Evolutionary conservation across 2,113 vertebrate genomes (phyloP).

Genomic region (Phalacrocorax aristotelis): DNA sequence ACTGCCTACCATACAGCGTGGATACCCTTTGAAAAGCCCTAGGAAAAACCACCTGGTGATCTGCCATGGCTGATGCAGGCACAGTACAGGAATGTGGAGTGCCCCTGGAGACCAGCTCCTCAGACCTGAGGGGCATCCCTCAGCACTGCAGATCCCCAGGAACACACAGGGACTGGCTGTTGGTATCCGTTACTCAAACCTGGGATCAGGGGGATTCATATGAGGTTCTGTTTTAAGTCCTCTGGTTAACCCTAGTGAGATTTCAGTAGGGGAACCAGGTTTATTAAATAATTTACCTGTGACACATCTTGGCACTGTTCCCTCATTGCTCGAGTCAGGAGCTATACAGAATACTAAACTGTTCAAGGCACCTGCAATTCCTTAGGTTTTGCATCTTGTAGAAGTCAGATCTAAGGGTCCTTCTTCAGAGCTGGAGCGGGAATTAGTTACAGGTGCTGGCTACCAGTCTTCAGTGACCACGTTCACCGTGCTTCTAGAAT

Average conservation of each 20-base stretch:
- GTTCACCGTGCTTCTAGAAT: background rate
- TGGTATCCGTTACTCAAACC: background rate
- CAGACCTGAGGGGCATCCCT: background rate
- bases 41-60: background rate
- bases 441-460: background rate
- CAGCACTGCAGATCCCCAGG: background rate
- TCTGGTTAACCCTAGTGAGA: background rate
- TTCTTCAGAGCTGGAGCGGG: background rate
- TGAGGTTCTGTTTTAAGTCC: background rate
- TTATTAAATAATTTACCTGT: background rate
- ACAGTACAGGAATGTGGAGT: background rate
- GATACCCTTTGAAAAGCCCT: background rate
- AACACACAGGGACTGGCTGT: accelerated
- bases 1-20: background rate
- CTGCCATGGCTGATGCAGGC: background rate
- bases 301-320: background rate
- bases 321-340: background rate
- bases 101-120: background rate
- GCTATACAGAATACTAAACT: background rate
- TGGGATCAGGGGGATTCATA: background rate
- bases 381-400: background rate
- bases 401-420: background rate
- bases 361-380: background rate
- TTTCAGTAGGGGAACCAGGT: background rate
- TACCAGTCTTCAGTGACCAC: background rate